Percentiles rank a stretch among this genome's conserved stretches.
phyloP scores from a whole-genome alignment of 2,113 vertebrate genomes.

The Echinops telfairi region DNA sequence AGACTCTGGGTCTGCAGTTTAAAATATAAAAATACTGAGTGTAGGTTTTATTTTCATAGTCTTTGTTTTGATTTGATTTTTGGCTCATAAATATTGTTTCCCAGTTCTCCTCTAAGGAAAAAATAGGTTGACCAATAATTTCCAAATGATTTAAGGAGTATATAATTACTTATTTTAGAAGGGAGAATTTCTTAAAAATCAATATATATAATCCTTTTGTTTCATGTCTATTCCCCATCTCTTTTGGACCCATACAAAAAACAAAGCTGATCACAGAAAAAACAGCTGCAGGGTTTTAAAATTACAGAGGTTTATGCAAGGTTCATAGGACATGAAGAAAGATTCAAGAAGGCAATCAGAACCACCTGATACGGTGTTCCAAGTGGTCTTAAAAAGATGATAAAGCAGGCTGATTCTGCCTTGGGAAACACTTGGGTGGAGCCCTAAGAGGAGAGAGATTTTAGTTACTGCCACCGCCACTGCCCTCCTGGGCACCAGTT shows the following conservation, averaged over 20 bases:
- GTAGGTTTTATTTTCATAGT: neutral
- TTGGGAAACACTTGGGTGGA: neutral
- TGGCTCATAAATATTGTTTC: constrained; percentile 42
- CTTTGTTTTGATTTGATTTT: neutral
- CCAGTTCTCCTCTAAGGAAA: constrained; percentile 27
- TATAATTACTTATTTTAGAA: neutral
- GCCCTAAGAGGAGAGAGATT: neutral
- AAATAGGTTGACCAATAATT: constrained; percentile 50
- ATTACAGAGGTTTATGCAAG: constrained; percentile 28
- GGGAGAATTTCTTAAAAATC: constrained; percentile 17
- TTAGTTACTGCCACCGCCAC: neutral
- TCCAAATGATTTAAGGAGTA: neutral
- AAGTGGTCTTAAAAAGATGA: neutral
- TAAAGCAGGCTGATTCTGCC: constrained; percentile 47
- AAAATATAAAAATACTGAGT: constrained; percentile 34
- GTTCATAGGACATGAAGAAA: constrained; percentile 8
- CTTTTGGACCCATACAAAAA: neutral
- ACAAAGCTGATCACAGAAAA: constrained; percentile 25
- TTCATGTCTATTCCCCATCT: neutral
- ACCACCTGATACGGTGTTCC: neutral
- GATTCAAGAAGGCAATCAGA: constrained; percentile 46
- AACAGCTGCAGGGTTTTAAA: constrained; percentile 10
- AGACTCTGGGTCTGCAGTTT: neutral
- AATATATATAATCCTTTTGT: neutral
- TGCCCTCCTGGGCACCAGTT: no score